Percentiles rank a stretch among this genome's conserved stretches.
Evolutionary conservation across 1,140 invertebrate species (phyloP).

Genomic region (Sitobion miscanthi): DNA sequence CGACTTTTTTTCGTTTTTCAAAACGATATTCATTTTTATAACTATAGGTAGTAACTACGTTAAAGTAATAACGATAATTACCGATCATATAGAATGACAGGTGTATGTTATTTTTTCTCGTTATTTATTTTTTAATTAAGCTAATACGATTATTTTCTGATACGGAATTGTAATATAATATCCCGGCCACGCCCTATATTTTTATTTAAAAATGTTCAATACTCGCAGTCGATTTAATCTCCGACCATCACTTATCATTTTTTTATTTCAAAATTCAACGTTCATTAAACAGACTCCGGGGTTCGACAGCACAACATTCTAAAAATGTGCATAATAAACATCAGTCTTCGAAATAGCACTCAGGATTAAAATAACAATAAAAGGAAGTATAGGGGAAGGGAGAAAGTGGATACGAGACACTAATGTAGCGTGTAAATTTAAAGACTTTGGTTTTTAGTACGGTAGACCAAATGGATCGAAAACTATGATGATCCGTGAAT

Average conservation of each 20-base stretch:
- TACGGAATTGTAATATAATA: constrained; percentile 54
- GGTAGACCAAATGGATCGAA: constrained; percentile 55
- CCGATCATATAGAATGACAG: constrained; percentile 54
- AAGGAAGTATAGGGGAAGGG: constrained; percentile 24
- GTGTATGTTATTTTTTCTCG: constrained; percentile 48
- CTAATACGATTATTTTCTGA: constrained; percentile 56
- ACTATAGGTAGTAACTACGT: constrained; percentile 14
- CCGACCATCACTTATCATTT: constrained; percentile 35
- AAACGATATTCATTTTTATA: constrained; percentile 55
- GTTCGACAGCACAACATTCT: constrained; percentile 44
- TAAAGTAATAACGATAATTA: constrained; percentile 56
- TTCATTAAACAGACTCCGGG: constrained; percentile 55
- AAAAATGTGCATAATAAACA: constrained; percentile 57
- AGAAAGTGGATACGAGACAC: constrained; percentile 50
- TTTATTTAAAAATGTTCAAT: constrained; percentile 56
- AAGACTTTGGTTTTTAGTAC: constrained; percentile 56
- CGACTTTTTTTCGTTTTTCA: constrained; percentile 34
- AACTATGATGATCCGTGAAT: constrained; percentile 53
- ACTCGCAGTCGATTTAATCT: constrained; percentile 50
- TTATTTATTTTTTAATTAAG: constrained; percentile 54
- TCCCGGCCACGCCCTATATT: constrained; percentile 47
- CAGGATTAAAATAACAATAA: constrained; percentile 56
- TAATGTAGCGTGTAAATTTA: constrained; percentile 57
- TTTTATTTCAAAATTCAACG: constrained; percentile 48
- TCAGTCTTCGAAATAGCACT: constrained; percentile 53